Evolutionary conservation across 2,888 invertebrate genomes (phyloP).

Genomic region (Troides helena): DNA sequence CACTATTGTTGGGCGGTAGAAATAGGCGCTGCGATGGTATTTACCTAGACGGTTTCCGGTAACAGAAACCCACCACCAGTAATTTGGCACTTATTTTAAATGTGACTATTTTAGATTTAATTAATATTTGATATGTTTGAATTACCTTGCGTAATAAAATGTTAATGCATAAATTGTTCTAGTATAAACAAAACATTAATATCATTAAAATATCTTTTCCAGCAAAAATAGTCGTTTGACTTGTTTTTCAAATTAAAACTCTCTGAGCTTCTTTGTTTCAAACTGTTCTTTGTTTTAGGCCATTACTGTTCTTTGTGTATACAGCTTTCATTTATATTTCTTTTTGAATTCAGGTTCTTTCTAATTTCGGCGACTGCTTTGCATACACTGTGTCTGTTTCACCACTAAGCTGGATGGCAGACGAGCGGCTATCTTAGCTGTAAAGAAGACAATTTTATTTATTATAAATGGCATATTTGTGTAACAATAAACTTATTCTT

Average conservation of each 20-base stretch:
- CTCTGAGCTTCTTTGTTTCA: conserved; percentile 24
- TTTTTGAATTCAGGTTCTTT: conserved; percentile 15
- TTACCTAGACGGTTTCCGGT: no score
- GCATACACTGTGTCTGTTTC: neutral
- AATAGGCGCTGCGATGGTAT: no score
- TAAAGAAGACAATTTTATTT: no score
- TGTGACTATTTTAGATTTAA: no score
- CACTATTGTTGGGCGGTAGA: no score
- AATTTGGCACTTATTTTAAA: no score
- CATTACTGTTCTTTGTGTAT: conserved; percentile 22
- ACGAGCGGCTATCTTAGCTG: neutral
- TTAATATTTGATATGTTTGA: no score
- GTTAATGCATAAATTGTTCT: no score
- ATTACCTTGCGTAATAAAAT: no score
- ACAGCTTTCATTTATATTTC: conserved; percentile 15
- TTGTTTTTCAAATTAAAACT: conserved; percentile 25
- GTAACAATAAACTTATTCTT: no score
- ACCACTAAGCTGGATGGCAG: neutral
- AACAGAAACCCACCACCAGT: no score
- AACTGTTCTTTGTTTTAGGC: conserved; percentile 18
- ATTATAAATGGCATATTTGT: no score
- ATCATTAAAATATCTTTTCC: conserved; percentile 7
- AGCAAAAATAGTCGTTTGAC: conserved; percentile 16
- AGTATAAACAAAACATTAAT: neutral
- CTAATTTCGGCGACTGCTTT: conserved; percentile 9